phyloP scores from a whole-genome alignment of 1,140 invertebrate genomes.

The Camponotus pennsylvanicus region DNA sequence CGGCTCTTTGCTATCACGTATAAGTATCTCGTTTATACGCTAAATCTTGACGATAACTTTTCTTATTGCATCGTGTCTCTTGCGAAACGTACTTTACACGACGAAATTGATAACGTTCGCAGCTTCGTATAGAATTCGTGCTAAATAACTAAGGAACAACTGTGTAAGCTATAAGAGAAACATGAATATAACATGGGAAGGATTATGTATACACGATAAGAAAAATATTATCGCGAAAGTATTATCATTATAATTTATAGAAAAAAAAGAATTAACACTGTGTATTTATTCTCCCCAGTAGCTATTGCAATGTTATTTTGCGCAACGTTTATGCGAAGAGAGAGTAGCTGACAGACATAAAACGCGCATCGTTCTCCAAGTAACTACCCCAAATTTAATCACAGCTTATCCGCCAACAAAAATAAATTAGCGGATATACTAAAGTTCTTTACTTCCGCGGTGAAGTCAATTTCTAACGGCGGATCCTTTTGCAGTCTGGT shows the following conservation, averaged over 20 bases:
- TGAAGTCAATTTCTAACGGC: constrained; percentile 36
- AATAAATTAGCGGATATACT: constrained; percentile 49
- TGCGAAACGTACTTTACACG: background rate
- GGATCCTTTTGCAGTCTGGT: constrained; percentile 26
- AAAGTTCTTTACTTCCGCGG: constrained; percentile 47
- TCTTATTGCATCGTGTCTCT: background rate
- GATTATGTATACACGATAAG: background rate
- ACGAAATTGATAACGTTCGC: background rate
- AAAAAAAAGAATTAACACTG: background rate
- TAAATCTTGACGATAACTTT: background rate
- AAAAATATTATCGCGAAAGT: background rate
- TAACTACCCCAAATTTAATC: constrained; percentile 40
- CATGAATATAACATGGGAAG: background rate
- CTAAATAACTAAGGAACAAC: background rate
- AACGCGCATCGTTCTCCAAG: constrained; percentile 13
- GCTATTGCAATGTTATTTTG: background rate
- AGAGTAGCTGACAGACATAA: constrained; percentile 29
- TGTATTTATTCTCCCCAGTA: constrained; percentile 16
- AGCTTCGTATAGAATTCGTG: background rate
- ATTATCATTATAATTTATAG: background rate
- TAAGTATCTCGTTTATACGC: background rate
- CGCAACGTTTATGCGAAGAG: background rate
- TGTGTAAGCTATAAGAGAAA: background rate
- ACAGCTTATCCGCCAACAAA: constrained; percentile 42
- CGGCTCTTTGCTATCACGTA: background rate